A percentile compares a stretch with the other conserved stretches of the same genome.
phyloP scores from a whole-genome alignment of 1,140 invertebrate species.

The Diorhabda sublineata region DNA sequence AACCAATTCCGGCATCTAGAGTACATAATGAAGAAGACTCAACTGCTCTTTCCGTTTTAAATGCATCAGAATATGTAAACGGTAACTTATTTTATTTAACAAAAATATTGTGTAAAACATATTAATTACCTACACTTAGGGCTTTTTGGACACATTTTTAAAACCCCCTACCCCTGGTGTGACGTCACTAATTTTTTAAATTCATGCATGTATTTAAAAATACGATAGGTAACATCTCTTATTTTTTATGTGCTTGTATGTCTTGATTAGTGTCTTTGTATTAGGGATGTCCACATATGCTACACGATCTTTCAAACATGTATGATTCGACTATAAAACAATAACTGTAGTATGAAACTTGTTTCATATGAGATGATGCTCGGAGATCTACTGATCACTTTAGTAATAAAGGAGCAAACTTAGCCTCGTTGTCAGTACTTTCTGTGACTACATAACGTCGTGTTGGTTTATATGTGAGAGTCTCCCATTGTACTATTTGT shows the following conservation, averaged over 20 bases:
- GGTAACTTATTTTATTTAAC: constrained; percentile 45
- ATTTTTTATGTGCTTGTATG: constrained; percentile 4
- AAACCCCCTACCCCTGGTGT: too few relatives aligned
- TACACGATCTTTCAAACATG: constrained; percentile 5
- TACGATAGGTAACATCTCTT: constrained; percentile 7
- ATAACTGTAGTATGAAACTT: not conserved
- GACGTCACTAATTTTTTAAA: not conserved
- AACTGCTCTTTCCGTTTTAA: constrained; percentile 63
- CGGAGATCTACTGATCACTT: constrained; percentile 11
- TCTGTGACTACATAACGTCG: too few relatives aligned
- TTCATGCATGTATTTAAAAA: constrained; percentile 4
- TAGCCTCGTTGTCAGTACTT: not conserved
- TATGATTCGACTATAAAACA: constrained; percentile 1
- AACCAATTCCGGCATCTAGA: constrained; percentile 55
- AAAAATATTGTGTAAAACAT: too few relatives aligned
- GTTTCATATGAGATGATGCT: constrained; percentile 17
- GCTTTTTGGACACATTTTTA: too few relatives aligned
- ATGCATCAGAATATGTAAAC: constrained; percentile 67
- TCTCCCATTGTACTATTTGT: too few relatives aligned
- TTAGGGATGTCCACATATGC: not conserved
- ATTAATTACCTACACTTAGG: too few relatives aligned
- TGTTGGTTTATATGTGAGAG: too few relatives aligned
- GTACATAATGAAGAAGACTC: constrained; percentile 38
- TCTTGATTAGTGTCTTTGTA: not conserved
- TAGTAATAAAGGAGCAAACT: constrained; percentile 17